Conservation (phyloP, 2,113 vertebrate species). For the Mionectes macconnelli region DNA sequence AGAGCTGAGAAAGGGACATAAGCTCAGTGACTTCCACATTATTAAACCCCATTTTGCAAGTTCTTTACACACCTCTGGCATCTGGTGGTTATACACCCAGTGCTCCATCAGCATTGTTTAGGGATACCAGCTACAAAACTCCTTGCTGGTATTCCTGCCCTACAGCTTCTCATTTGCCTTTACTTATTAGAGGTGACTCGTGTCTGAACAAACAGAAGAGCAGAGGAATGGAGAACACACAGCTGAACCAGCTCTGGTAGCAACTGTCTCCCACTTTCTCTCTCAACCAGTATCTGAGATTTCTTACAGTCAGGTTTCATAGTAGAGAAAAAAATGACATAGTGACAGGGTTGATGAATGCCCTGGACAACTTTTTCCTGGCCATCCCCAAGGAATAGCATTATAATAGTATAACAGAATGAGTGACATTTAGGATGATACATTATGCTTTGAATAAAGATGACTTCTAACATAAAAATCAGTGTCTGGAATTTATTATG, state of each 20-base stretch:
- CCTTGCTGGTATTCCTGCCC: not conserved
- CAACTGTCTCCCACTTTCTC: not conserved
- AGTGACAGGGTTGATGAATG: not conserved
- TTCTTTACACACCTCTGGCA: not conserved
- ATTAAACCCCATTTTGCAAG: not conserved
- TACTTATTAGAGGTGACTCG: not conserved
- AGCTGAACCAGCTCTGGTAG: not conserved
- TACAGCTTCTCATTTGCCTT: not conserved
- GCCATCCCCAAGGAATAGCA: not conserved
- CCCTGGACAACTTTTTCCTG: not conserved
- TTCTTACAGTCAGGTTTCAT: not conserved
- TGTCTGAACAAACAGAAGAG: not conserved
- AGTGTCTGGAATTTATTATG: constrained; percentile 36
- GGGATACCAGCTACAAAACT: not conserved
- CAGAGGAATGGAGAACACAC: not conserved
- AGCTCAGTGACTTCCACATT: not conserved
- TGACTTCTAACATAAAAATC: constrained; percentile 31
- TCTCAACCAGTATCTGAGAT: not conserved
- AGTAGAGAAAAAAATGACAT: not conserved
- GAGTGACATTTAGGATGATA: constrained; percentile 25
- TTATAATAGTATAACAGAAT: not conserved
- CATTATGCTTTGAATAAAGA: constrained; percentile 33
- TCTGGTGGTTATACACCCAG: not conserved
- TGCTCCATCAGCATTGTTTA: not conserved
- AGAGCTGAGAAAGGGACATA: not conserved